Conservation (phyloP, 2,888 invertebrate genomes). For the Anorthoa munda region DNA sequence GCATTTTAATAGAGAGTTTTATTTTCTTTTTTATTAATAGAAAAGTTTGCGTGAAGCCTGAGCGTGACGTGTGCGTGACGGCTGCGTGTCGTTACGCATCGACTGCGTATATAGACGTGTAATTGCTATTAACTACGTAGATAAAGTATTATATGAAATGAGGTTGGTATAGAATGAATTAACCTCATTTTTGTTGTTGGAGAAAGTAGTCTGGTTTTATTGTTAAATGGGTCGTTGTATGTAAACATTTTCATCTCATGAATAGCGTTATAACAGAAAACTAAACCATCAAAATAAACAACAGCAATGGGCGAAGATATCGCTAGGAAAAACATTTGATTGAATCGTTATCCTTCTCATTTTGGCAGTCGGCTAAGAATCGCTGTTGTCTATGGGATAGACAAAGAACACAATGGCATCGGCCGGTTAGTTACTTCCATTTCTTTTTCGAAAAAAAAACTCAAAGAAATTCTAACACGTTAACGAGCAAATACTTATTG, state of each 20-base stretch:
- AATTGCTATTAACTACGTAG: conserved; percentile 62
- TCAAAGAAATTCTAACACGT: background rate
- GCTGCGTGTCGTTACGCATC: conserved; percentile 66
- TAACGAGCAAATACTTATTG: conserved; percentile 16
- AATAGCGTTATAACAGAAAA: background rate
- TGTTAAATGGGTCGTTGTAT: background rate
- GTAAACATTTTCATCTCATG: background rate
- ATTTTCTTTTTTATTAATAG: conserved; percentile 46
- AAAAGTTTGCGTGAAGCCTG: conserved; percentile 57
- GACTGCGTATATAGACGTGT: conserved; percentile 52
- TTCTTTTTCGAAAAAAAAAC: background rate
- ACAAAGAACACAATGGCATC: no score
- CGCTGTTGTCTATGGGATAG: no score
- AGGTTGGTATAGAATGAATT: conserved; percentile 55
- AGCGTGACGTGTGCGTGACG: conserved; percentile 63
- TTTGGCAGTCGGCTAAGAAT: background rate
- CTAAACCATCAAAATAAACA: background rate
- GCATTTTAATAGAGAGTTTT: conserved; percentile 49
- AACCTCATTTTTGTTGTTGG: conserved; percentile 52
- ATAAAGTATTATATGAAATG: conserved; percentile 54
- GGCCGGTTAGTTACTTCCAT: background rate
- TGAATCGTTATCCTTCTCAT: background rate
- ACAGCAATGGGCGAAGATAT: background rate
- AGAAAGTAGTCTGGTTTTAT: conserved; percentile 19
- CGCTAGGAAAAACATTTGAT: background rate